phyloP scores from a whole-genome alignment of 1,140 invertebrate species.

The Augochlora pura region DNA sequence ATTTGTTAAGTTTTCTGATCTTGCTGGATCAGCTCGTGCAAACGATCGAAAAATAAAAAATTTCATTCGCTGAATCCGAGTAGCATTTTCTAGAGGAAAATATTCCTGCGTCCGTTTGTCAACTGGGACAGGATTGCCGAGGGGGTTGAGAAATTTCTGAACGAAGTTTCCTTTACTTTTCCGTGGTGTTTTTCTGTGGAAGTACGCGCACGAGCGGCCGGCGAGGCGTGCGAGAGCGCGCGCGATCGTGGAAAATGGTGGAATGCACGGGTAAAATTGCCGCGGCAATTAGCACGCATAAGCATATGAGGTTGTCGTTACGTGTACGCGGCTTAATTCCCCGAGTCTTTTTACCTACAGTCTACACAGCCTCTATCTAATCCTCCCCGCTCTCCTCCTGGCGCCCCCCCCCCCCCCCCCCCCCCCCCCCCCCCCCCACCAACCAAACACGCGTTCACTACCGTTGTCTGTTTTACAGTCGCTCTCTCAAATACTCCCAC shows the following conservation, averaged over 20 bases:
- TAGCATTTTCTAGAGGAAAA: not conserved
- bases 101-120: not conserved
- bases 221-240: not conserved
- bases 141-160: not conserved
- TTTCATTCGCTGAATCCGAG: too few species aligned
- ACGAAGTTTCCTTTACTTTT: not conserved
- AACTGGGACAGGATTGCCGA: not conserved
- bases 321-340: slow-evolving; percentile 51
- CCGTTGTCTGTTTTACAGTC: slow-evolving; percentile 8
- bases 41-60: too few species aligned
- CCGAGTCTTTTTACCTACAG: slow-evolving; percentile 16
- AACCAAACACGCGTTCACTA: not conserved
- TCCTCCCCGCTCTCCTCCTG: not conserved
- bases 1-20: too few species aligned
- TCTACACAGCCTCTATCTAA: slow-evolving; percentile 13
- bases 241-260: slow-evolving; percentile 46
- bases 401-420: too few species aligned
- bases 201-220: too few species aligned
- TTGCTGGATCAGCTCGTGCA: too few species aligned
- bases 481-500: slow-evolving; percentile 47
- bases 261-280: slow-evolving; percentile 35
- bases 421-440: not conserved
- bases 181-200: too few species aligned
- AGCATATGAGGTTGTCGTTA: slow-evolving; percentile 29
- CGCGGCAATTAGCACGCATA: slow-evolving; percentile 54